These are phyloP conservation scores for Myotis planiceps DNA, from an alignment of 2,797 vertebrate genomes.

Conservation along the genomic window DNA sequence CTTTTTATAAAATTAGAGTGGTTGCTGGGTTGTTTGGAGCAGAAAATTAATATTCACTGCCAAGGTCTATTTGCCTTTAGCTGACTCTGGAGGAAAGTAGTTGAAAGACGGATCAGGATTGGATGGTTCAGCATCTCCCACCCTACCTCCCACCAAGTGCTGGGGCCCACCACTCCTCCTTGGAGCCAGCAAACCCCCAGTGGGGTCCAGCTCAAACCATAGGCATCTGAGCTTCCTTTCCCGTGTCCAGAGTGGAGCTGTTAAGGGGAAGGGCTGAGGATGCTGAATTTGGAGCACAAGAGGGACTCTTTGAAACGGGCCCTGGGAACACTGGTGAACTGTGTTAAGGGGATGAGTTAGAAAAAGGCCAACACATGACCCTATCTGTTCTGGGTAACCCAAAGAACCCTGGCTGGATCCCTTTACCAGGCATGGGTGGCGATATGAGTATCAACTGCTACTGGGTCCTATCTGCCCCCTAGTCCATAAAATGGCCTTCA, in stretches of 20 bases:
- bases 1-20: neutral
- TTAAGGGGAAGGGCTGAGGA: neutral
- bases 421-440: neutral
- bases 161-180: neutral
- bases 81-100: neutral
- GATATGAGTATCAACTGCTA: neutral
- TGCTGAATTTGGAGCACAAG: neutral
- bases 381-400: neutral
- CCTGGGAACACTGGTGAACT: neutral
- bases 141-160: neutral
- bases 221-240: neutral
- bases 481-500: neutral
- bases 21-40: neutral
- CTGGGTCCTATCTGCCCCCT: neutral
- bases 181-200: neutral
- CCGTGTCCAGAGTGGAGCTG: neutral
- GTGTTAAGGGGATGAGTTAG: neutral
- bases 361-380: neutral
- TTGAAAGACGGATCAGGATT: neutral
- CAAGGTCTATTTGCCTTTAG: neutral
- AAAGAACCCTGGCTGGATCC: neutral
- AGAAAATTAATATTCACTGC: constrained; percentile 1
- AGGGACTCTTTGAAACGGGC: neutral
- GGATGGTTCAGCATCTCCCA: neutral
- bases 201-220: neutral